Percentiles rank a stretch among this genome's conserved stretches.
phyloP scores from a whole-genome alignment of 2,888 invertebrate genomes.

The Ramazzottius varieornatus region DNA sequence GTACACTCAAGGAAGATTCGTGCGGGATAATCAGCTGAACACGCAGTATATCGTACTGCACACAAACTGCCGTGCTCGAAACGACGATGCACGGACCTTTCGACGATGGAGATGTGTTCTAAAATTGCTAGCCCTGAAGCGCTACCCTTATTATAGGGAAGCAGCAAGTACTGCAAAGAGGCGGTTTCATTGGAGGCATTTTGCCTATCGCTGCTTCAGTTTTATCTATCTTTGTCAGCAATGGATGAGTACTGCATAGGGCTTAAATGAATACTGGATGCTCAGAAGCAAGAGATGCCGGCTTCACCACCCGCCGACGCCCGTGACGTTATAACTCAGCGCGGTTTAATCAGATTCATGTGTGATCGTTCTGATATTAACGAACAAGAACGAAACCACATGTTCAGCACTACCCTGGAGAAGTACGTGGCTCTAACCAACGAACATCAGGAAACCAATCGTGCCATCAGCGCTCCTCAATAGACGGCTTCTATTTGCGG shows the following conservation, averaged over 20 bases:
- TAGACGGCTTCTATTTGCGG: too few species aligned
- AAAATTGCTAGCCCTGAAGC: not conserved
- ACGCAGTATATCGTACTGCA: too few species aligned
- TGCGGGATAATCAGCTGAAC: not conserved
- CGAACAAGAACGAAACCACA: not conserved
- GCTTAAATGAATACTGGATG: not conserved
- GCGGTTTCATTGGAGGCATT: not conserved
- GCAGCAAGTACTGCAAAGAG: not conserved
- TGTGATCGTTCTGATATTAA: not conserved
- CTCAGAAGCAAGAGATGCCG: not conserved
- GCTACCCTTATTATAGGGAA: not conserved
- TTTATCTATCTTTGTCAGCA: not conserved
- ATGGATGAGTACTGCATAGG: not conserved
- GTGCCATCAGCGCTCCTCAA: too few species aligned
- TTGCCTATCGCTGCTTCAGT: not conserved
- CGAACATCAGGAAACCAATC: too few species aligned
- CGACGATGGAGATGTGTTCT: not conserved
- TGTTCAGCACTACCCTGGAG: not conserved
- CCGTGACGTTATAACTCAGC: not conserved
- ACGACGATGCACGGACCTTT: not conserved
- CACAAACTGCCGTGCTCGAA: too few species aligned
- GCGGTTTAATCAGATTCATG: not conserved
- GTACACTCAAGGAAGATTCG: not conserved
- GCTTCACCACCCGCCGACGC: not conserved
- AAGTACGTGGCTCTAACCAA: too few species aligned